Base-by-base conservation (phyloP, 2,797 vertebrate species). In the Gymnothorax reevesii region DNA sequence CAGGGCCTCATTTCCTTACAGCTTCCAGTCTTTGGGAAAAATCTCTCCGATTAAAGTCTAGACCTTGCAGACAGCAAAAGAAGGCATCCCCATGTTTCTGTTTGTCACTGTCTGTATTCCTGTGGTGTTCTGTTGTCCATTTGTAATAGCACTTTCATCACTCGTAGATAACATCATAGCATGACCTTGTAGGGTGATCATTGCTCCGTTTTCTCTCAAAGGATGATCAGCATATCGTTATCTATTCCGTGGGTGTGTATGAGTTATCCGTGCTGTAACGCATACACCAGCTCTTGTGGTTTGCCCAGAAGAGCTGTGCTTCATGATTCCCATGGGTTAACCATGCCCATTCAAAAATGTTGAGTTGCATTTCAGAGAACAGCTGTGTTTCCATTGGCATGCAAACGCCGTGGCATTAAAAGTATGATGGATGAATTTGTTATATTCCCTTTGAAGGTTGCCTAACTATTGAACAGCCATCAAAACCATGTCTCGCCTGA, bases 41-140 rank as follows among this genome's bases (percentile, higher is more conserved):
- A 42, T 42, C 1, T 42, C 1, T 42, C 17, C 7, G 17, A 80
- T 55, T 20, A 52, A 80, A 13, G 49, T 22, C 55, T 22, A 80
- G 49, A 7, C 77, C 52, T 80, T 8, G 52, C 52, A 80, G 69
- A 86, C 71, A 55, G 87, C 85, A 80, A 88, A 85, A 86, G 87
- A 59, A 84, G 82, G 87, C 82, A 80, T 85, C 25, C 49, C 62
- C 22, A 80, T 27, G 17, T 7, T 82, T n/a, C 20, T 83, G 27
- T 88, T 33, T 66, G 75, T 87, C 77, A 80, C 55, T 86, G 66
- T 60, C 60, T 13, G 82, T 83, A 33, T n/a, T 55, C 57, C 49
- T 83, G 55, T 83, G 54, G 20, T 57, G 27, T 83, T 83, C 13
- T 83, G 69, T 64, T 7, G 66, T 85, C 9, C 27, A n/a, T 85